These are phyloP conservation scores for Bursaphelenchus okinawaensis DNA, from an alignment of 2,888 invertebrate species.

Conservation along the genomic window DNA sequence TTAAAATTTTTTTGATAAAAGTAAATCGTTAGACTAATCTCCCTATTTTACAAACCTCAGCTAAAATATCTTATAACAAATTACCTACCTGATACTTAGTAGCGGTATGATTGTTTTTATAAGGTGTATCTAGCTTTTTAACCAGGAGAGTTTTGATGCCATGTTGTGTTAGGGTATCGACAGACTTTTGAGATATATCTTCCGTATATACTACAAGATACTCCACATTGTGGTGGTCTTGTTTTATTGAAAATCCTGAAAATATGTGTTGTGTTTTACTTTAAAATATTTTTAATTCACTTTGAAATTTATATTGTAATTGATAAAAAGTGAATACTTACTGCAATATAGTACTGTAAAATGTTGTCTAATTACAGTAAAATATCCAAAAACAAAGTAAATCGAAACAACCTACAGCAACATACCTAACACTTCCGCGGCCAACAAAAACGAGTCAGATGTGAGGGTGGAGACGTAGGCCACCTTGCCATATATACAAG, in stretches of 20 bases:
- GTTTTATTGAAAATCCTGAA: not conserved
- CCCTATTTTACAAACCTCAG: not conserved
- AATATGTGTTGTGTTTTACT: not conserved
- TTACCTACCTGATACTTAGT: slow-evolving; percentile 47
- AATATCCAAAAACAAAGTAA: too few relatives aligned
- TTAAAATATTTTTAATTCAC: not conserved
- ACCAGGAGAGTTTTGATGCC: slow-evolving; percentile 31
- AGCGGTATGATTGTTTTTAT: slow-evolving; percentile 33
- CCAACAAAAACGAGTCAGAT: not conserved
- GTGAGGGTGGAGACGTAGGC: not conserved
- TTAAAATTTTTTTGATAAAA: too few relatives aligned
- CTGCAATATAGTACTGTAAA: not conserved
- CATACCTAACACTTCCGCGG: not conserved
- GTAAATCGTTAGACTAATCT: not conserved
- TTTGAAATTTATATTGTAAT: not conserved
- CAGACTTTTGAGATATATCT: slow-evolving; percentile 31
- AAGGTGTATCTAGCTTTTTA: slow-evolving; percentile 44
- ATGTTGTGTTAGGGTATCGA: slow-evolving; percentile 25
- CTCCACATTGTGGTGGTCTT: slow-evolving; percentile 23
- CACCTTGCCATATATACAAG: too few relatives aligned
- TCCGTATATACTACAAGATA: slow-evolving; percentile 43
- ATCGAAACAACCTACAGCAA: too few relatives aligned
- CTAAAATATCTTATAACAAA: too few relatives aligned
- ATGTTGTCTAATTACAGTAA: not conserved
- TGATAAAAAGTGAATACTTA: not conserved